These are phyloP conservation scores for Atethmia centrago DNA, from an alignment of 2,888 invertebrate genomes.

Conservation along the genomic window DNA sequence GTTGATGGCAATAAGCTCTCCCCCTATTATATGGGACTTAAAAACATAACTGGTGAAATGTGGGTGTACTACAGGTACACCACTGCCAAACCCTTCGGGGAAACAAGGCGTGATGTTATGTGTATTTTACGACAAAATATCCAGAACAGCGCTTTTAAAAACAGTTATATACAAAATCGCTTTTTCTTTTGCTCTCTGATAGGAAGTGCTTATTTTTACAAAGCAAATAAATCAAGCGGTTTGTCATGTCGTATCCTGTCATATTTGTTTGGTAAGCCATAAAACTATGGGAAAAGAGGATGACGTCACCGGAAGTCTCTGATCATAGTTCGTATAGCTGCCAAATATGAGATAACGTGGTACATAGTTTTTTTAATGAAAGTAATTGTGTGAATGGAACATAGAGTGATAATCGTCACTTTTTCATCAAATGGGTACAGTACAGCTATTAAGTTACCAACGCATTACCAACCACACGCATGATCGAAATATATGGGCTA, in stretches of 20 bases:
- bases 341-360: slow-evolving; percentile 45
- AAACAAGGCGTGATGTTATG: too few relatives aligned
- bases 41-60: too few relatives aligned
- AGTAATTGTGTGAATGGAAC: slow-evolving; percentile 1
- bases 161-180: neutral
- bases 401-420: too few relatives aligned
- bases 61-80: too few relatives aligned
- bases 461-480: too few relatives aligned
- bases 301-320: slow-evolving; percentile 27
- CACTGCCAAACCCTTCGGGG: too few relatives aligned
- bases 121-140: slow-evolving; percentile 3
- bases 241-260: slow-evolving; percentile 46
- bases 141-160: slow-evolving; percentile 3
- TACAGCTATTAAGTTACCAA: too few relatives aligned
- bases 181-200: slow-evolving; percentile 8
- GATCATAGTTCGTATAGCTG: slow-evolving; percentile 19
- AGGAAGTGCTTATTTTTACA: slow-evolving; percentile 50
- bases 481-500: too few relatives aligned
- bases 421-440: too few relatives aligned
- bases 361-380: slow-evolving; percentile 22
- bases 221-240: slow-evolving; percentile 43
- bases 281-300: slow-evolving; percentile 31
- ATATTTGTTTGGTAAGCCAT: slow-evolving; percentile 52
- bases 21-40: too few relatives aligned
- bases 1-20: too few relatives aligned